Conservation (phyloP, 2,113 vertebrate species). For the Rhineura floridana region DNA sequence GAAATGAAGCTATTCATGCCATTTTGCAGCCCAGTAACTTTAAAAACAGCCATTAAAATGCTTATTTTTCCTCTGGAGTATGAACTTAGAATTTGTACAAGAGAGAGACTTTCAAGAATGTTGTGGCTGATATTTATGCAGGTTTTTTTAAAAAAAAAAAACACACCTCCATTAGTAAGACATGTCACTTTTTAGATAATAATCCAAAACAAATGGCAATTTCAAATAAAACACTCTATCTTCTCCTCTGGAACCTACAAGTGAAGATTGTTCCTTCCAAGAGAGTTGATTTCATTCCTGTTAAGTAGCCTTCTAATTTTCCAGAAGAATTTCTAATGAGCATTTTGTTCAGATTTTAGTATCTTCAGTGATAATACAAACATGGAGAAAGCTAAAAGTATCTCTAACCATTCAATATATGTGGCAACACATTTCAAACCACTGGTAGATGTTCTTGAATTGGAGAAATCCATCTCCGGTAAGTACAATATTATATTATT, state of each 20-base stretch:
- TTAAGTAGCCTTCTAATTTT: not conserved
- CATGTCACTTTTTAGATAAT: conserved; percentile 17
- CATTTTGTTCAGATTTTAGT: conserved; percentile 2
- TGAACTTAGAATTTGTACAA: conserved; percentile 29
- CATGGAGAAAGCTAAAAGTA: not conserved
- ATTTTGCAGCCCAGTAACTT: conserved; percentile 55
- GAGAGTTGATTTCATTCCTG: not conserved
- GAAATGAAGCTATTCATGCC: conserved; percentile 47
- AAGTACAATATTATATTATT: not conserved
- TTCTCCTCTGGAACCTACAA: not conserved
- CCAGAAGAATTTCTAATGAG: not conserved
- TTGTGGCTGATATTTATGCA: not conserved
- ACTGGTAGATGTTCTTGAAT: not conserved
- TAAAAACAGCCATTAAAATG: conserved; percentile 38
- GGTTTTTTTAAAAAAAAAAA: conserved; percentile 4
- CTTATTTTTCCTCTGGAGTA: not conserved
- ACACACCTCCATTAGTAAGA: not conserved
- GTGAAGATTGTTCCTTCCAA: not conserved
- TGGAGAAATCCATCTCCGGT: not conserved
- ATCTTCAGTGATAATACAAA: not conserved
- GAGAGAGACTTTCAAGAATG: not conserved
- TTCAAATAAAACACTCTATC: conserved; percentile 6
- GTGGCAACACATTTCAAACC: not conserved
- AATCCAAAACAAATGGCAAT: conserved; percentile 33
- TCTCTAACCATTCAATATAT: not conserved